These are phyloP conservation scores for Meghimatium bilineatum DNA, from an alignment of 2,888 invertebrate species.

Conservation along the genomic window DNA sequence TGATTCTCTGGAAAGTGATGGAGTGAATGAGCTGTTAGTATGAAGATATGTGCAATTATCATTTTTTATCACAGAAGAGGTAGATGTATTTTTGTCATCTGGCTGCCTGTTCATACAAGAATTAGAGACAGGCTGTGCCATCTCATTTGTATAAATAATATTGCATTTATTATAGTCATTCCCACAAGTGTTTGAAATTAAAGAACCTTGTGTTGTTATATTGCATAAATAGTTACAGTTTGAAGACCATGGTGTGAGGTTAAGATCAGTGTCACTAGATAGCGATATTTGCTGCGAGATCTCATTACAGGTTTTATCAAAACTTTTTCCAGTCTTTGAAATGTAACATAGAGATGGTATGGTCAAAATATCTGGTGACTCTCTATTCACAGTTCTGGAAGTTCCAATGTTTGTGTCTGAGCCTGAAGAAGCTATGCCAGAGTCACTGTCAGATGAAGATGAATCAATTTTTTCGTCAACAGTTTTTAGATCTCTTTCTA, in stretches of 20 bases:
- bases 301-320: not conserved
- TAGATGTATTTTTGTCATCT: constrained; percentile 25
- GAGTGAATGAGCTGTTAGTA: not conserved
- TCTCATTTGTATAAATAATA: constrained; percentile 37
- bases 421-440: constrained; percentile 51
- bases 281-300: not conserved
- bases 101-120: constrained; percentile 31
- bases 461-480: constrained; percentile 51
- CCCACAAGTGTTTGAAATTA: constrained; percentile 14
- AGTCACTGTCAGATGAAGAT: constrained; percentile 55
- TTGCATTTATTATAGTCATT: constrained; percentile 37
- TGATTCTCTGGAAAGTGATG: not conserved
- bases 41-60: not conserved
- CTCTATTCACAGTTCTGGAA: not conserved
- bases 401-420: constrained; percentile 28
- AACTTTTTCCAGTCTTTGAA: not conserved
- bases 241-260: constrained; percentile 7
- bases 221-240: constrained; percentile 27
- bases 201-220: constrained; percentile 20
- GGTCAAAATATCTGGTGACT: constrained; percentile 9
- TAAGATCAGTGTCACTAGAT: constrained; percentile 2
- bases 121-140: constrained; percentile 12
- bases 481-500: not conserved
- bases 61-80: constrained; percentile 37
- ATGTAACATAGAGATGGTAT: not conserved